Evolutionary conservation across 2,888 invertebrate genomes (phyloP).

Genomic region (Tachina lurida): DNA sequence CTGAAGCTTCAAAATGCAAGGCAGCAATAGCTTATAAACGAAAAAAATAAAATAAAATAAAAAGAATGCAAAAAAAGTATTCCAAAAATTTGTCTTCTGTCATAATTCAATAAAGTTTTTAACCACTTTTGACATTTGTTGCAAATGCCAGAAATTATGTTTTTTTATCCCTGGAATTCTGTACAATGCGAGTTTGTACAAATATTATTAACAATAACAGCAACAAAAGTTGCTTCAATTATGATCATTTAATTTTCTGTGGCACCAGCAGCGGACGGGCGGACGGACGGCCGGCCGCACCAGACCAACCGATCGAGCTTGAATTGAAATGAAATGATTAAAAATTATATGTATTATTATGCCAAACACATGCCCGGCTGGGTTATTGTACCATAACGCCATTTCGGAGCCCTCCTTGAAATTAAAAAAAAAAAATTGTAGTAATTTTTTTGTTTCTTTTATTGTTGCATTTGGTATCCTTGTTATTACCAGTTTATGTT

Average conservation of each 20-base stretch:
- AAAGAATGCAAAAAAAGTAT: slow-evolving; percentile 54
- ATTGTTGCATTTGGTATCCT: slow-evolving; percentile 40
- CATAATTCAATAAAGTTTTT: slow-evolving; percentile 81
- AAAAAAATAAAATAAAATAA: slow-evolving; percentile 7
- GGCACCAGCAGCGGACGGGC: slow-evolving; percentile 23
- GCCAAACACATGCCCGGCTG: slow-evolving; percentile 62
- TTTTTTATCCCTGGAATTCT: slow-evolving; percentile 13
- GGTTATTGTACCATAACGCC: slow-evolving; percentile 72
- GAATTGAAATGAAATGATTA: slow-evolving; percentile 48
- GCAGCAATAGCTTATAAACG: slow-evolving; percentile 26
- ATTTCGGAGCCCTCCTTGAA: slow-evolving; percentile 66
- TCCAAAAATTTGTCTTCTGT: slow-evolving; percentile 79
- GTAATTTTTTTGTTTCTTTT: not conserved
- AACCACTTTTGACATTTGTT: slow-evolving; percentile 70
- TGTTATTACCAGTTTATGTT: slow-evolving; percentile 23
- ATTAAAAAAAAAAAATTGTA: slow-evolving; percentile 41
- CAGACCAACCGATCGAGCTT: slow-evolving; percentile 27
- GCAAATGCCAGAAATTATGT: slow-evolving; percentile 47
- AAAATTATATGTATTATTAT: slow-evolving; percentile 53
- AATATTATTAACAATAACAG: not conserved
- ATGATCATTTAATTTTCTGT: slow-evolving; percentile 69
- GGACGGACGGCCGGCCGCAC: not conserved
- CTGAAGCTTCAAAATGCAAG: slow-evolving; percentile 1
- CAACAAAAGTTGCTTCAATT: slow-evolving; percentile 66
- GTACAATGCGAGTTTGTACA: not conserved